Base-by-base conservation (phyloP, 2,797 vertebrate genomes). In the Rhabdomys pumilio region DNA sequence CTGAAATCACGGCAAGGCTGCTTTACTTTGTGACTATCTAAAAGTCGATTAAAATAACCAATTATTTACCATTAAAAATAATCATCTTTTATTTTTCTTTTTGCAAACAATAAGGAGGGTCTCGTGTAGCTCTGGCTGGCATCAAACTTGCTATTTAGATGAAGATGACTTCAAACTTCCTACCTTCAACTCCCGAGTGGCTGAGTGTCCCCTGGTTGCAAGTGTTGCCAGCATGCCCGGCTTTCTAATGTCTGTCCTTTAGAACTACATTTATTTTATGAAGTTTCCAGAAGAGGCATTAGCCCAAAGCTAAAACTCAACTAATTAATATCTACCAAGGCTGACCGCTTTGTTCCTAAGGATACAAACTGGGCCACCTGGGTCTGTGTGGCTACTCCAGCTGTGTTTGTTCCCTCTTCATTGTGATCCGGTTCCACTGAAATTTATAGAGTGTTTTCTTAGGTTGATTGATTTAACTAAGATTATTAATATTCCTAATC, bases 401-500 rank as follows among this genome's bases (percentile, higher is more conserved):
- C 41, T 14, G 7, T 20, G 1, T 82, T 86, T 92, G 9, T 26
- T 17, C 12, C 2, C 44, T 53, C 65, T 89, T 77, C 72, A n/a
- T 7, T 61, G 65, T 72, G 65, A 84, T 44, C n/a, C 47, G 57
- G 38, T 29, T 13, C 65, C 41, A 24, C 44, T 91, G 86, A 92
- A 86, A 94, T 94, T 73, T 89, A 57, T 81, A 91, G 89, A 95
- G 75, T 47, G 20, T 63, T 96, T 82, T 93, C 69, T n/a, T 47
- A 83, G 59, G 20, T 90, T 55, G 59, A 80, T 75, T 6, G 55
- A 22, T 87, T 85, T 87, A 61, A 59, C 96, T 96, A 93, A 91
- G 88, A 93, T 91, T 95, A 72, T 96, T 94, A 95, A 92, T 91
- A 92, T 91, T 95, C 94, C 93, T 86, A 94, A 76, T 84, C 79